Percentiles rank a stretch among this genome's conserved stretches.
These are phyloP conservation scores for Pelobates cultripes DNA, from an alignment of 2,797 vertebrate species.

Conservation along the genomic window DNA sequence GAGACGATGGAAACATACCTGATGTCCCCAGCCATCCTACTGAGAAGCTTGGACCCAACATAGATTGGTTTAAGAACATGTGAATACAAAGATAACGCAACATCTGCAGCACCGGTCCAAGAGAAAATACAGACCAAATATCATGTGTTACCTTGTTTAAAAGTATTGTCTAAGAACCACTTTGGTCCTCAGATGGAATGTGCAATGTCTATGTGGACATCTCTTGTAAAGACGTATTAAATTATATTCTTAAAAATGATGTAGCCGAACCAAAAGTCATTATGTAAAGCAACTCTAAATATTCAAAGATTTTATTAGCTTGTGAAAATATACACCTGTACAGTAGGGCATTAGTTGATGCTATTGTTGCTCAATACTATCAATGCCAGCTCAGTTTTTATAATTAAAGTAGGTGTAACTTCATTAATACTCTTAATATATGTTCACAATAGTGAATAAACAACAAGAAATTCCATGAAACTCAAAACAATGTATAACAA, in stretches of 20 bases:
- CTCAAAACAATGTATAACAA: no score
- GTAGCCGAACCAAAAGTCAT: not conserved
- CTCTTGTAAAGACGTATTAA: conserved; percentile 2
- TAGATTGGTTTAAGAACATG: conserved; percentile 85
- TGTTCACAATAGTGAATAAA: no score
- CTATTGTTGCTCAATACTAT: no score
- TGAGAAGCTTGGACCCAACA: conserved; percentile 74
- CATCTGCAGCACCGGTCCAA: not conserved
- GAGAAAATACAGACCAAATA: not conserved
- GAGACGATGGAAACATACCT: conserved; percentile 85
- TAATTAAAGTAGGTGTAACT: no score
- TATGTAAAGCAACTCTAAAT: not conserved
- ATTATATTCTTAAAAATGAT: not conserved
- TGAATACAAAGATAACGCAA: conserved; percentile 61
- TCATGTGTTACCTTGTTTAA: not conserved
- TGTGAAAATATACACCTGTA: no score
- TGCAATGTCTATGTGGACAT: not conserved
- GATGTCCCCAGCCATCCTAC: conserved; percentile 82
- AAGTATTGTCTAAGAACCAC: not conserved
- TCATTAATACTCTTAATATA: no score
- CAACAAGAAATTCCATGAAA: no score
- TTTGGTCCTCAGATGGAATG: not conserved
- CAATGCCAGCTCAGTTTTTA: no score
- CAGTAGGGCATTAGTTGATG: no score
- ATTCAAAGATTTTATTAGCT: no score